Conservation (phyloP, 1,140 invertebrate species). For the Drosophila cardini region DNA sequence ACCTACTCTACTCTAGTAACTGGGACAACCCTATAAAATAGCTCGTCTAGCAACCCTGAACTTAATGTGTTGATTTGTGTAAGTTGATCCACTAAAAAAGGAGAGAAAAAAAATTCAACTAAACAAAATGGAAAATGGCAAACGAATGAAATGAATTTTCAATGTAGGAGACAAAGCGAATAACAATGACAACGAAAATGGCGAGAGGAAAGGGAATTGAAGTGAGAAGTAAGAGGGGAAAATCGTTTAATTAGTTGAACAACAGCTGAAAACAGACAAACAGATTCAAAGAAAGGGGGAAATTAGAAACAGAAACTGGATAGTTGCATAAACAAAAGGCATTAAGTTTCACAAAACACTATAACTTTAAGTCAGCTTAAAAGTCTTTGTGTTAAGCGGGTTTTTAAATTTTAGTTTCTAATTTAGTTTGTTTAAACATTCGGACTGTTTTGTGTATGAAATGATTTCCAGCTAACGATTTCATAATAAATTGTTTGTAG, state of each 20-base stretch:
- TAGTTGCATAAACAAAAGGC: constrained; percentile 1
- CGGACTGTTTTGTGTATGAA: neutral
- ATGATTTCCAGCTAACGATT: constrained; percentile 22
- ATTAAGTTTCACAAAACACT: neutral
- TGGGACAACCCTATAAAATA: neutral
- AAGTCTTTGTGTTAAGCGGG: neutral
- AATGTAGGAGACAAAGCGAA: constrained; percentile 39
- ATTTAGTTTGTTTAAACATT: neutral
- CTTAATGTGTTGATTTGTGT: constrained; percentile 64
- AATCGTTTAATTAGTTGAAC: constrained; percentile 59
- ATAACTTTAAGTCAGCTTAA: constrained; percentile 4
- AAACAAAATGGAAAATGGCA: neutral
- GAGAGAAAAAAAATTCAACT: neutral
- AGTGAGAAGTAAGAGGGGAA: constrained; percentile 7
- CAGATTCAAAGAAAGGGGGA: neutral
- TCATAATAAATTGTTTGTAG: constrained; percentile 30
- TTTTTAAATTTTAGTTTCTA: constrained; percentile 4
- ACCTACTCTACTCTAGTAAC: neutral
- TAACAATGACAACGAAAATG: constrained; percentile 9
- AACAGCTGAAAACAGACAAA: constrained; percentile 32
- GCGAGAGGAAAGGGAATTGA: neutral
- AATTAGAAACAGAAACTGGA: constrained; percentile 9
- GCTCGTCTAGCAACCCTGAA: constrained; percentile 19
- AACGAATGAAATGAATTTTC: constrained; percentile 46
- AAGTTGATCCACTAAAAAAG: constrained; percentile 54